Evolutionary conservation across 2,797 vertebrate genomes (phyloP).

Genomic region (Acanthornis magna): DNA sequence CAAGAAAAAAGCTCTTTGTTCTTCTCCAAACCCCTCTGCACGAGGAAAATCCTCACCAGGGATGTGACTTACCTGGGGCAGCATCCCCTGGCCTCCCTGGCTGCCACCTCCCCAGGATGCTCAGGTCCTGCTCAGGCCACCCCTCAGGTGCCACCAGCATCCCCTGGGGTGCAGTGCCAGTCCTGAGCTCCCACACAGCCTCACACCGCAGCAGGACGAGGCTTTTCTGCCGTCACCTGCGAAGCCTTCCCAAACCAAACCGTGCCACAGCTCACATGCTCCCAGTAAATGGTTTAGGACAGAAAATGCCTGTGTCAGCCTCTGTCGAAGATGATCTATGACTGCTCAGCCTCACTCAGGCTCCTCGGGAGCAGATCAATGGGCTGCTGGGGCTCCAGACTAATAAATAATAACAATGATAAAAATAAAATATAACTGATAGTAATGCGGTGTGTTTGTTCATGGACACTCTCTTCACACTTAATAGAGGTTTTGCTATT

Average conservation of each 20-base stretch:
- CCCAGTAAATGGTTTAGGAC: background rate
- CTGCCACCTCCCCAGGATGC: background rate
- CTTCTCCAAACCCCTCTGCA: background rate
- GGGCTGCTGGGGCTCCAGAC: background rate
- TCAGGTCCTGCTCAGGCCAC: background rate
- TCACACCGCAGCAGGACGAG: background rate
- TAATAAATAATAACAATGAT: constrained; percentile 28
- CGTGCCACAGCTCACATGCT: fast-evolving
- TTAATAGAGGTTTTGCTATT: background rate
- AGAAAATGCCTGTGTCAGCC: background rate
- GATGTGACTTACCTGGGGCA: background rate
- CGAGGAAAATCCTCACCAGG: background rate
- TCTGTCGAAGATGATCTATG: background rate
- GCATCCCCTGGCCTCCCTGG: background rate
- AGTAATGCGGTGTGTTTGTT: background rate
- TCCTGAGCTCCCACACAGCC: background rate
- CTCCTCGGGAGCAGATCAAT: background rate
- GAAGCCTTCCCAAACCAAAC: background rate
- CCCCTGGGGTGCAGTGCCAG: background rate
- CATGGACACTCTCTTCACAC: background rate
- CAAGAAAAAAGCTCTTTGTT: constrained; percentile 11
- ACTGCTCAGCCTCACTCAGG: background rate
- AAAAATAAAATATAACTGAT: background rate
- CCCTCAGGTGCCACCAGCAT: background rate
- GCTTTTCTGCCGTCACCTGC: background rate